Evolutionary conservation across 2,888 invertebrate species (phyloP).

Genomic region (Teleiodes luculella): DNA sequence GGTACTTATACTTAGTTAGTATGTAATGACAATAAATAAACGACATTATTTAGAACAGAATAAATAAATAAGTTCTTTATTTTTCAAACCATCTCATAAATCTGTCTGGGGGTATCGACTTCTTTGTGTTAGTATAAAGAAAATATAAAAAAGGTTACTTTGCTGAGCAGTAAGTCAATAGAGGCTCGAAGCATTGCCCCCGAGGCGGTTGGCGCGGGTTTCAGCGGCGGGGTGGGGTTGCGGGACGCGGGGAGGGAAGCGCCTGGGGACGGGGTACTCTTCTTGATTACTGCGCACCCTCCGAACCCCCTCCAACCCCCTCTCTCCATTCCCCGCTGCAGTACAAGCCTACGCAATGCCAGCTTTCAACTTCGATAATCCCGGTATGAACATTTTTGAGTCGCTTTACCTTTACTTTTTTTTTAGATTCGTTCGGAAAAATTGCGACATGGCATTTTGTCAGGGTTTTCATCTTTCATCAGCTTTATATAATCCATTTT

Average conservation of each 20-base stretch:
- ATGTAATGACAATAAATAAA: too few relatives aligned
- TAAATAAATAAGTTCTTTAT: too few relatives aligned
- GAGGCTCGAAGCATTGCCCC: slow-evolving; percentile 74
- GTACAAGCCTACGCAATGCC: slow-evolving; percentile 63
- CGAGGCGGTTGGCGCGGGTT: slow-evolving; percentile 50
- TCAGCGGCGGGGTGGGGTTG: slow-evolving; percentile 27
- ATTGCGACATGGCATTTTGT: neutral
- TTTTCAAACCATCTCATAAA: neutral
- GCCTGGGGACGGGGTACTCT: slow-evolving; percentile 77
- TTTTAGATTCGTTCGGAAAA: neutral
- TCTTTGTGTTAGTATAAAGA: slow-evolving; percentile 46
- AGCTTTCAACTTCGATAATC: slow-evolving; percentile 21
- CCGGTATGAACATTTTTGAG: neutral
- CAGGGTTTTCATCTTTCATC: too few relatives aligned
- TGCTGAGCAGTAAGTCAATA: slow-evolving; percentile 69
- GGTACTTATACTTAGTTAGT: too few relatives aligned
- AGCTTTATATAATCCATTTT: too few relatives aligned
- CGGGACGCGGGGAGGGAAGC: slow-evolving; percentile 39
- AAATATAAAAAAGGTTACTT: slow-evolving; percentile 65
- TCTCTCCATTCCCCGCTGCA: slow-evolving; percentile 48
- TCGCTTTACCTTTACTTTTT: neutral
- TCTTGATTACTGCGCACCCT: slow-evolving; percentile 76
- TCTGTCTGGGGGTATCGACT: slow-evolving; percentile 41
- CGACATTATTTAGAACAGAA: too few relatives aligned
- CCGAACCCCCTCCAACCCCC: slow-evolving; percentile 37